Evolutionary conservation across 2,113 vertebrate genomes (phyloP).

Genomic region (Cygnus buccinator): DNA sequence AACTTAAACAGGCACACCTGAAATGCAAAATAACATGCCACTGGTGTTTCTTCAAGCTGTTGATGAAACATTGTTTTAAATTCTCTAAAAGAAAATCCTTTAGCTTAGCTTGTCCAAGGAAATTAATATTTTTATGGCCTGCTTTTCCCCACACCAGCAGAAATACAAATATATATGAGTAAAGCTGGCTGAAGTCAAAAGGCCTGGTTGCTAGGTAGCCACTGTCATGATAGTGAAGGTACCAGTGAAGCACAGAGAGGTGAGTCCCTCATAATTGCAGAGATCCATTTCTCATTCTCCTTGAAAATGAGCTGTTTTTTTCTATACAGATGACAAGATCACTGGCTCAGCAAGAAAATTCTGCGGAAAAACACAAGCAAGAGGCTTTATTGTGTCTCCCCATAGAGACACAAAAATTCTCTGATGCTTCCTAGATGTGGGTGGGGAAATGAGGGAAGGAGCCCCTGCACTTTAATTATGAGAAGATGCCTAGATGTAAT

Average conservation of each 20-base stretch:
- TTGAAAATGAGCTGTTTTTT: slow-evolving; percentile 56
- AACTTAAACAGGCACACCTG: not conserved
- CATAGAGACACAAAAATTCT: slow-evolving; percentile 10
- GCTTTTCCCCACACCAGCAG: not conserved
- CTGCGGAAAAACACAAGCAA: slow-evolving; percentile 41
- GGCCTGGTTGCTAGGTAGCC: slow-evolving; percentile 77
- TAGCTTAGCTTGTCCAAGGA: not conserved
- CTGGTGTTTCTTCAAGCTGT: not conserved
- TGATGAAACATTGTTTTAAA: not conserved
- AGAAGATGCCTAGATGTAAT: not conserved
- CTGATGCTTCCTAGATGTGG: not conserved
- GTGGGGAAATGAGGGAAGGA: not conserved
- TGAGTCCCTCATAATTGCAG: slow-evolving; percentile 71
- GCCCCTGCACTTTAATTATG: not conserved
- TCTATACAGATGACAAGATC: slow-evolving; percentile 61
- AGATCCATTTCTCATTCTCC: slow-evolving; percentile 73
- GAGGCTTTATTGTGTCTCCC: slow-evolving; percentile 47
- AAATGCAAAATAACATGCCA: not conserved
- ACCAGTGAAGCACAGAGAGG: slow-evolving; percentile 66
- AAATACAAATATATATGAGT: slow-evolving; percentile 56
- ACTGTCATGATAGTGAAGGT: slow-evolving; percentile 62
- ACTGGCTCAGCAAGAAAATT: slow-evolving; percentile 55
- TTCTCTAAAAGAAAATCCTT: not conserved
- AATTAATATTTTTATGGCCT: slow-evolving; percentile 41
- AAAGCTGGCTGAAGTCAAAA: slow-evolving; percentile 66